Evolutionary conservation across 2,888 invertebrate species (phyloP).

Genomic region (Rhimphoctona megacephalus): DNA sequence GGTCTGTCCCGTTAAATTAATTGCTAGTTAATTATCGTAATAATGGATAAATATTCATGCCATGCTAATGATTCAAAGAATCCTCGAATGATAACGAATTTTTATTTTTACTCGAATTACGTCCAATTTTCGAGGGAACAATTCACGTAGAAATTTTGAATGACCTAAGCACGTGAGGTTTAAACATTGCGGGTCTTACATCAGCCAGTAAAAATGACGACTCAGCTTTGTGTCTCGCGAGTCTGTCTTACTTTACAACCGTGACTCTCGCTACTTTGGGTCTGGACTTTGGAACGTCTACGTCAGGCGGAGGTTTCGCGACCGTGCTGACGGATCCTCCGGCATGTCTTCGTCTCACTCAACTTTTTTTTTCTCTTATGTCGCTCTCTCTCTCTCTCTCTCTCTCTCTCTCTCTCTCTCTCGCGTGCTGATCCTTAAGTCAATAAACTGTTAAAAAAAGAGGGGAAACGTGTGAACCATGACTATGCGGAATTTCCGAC

Average conservation of each 20-base stretch:
- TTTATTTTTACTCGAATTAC: neutral
- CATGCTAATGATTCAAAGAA: neutral
- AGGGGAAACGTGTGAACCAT: constrained; percentile 43
- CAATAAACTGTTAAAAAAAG: constrained; percentile 38
- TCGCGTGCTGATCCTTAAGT: constrained; percentile 36
- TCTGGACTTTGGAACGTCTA: constrained; percentile 54
- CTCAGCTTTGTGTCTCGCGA: constrained; percentile 18
- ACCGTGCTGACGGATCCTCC: constrained; percentile 51
- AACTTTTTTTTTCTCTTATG: neutral
- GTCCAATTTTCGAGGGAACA: neutral
- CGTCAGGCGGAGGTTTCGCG: constrained; percentile 55
- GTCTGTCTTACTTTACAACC: constrained; percentile 14
- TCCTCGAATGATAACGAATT: neutral
- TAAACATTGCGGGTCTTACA: constrained; percentile 43
- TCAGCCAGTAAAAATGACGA: constrained; percentile 47
- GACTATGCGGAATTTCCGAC: constrained; percentile 39
- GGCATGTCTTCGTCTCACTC: neutral
- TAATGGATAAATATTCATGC: neutral
- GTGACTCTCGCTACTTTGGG: constrained; percentile 37
- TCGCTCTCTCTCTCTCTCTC: constrained; percentile 24
- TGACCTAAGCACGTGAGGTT: constrained; percentile 13
- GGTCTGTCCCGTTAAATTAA: too few relatives aligned
- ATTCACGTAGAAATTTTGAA: neutral
- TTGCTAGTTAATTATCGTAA: neutral
- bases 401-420: constrained; percentile 22